Conservation (phyloP, 2,113 vertebrate species). For the Taurulus bubalis region DNA sequence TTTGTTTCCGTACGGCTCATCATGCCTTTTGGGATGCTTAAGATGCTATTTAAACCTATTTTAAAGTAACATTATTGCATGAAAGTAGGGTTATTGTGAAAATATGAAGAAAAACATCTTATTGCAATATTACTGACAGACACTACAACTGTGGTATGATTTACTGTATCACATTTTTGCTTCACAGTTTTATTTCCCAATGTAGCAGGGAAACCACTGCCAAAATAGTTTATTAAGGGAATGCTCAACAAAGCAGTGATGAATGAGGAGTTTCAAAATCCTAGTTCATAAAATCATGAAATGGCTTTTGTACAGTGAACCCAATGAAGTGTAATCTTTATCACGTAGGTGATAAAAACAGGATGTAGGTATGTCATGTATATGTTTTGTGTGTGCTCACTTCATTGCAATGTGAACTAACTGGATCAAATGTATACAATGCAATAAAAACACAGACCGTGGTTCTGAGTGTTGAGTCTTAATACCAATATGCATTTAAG, state of each 20-base stretch:
- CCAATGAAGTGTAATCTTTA: not conserved
- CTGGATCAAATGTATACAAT: not conserved
- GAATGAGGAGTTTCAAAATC: not conserved
- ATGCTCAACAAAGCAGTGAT: not conserved
- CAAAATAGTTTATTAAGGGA: not conserved
- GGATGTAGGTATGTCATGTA: not conserved
- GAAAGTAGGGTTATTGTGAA: constrained; percentile 1
- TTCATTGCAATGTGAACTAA: not conserved
- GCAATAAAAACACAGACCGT: not conserved
- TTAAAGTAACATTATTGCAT: constrained; percentile 10
- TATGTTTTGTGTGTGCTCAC: not conserved
- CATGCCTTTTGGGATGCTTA: constrained; percentile 29
- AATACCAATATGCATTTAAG: not conserved
- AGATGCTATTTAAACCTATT: constrained; percentile 9
- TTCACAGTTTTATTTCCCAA: constrained; percentile 5
- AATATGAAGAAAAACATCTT: not conserved
- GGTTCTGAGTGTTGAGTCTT: not conserved
- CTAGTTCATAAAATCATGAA: constrained; percentile 19
- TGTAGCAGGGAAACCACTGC: not conserved
- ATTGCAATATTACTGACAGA: constrained; percentile 5
- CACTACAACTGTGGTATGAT: not conserved
- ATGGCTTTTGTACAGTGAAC: not conserved
- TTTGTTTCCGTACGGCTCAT: constrained; percentile 7
- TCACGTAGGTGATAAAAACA: not conserved
- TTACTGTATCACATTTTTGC: not conserved